Conservation (phyloP, 1,140 invertebrate genomes). For the Drosophila lacteicornis region DNA sequence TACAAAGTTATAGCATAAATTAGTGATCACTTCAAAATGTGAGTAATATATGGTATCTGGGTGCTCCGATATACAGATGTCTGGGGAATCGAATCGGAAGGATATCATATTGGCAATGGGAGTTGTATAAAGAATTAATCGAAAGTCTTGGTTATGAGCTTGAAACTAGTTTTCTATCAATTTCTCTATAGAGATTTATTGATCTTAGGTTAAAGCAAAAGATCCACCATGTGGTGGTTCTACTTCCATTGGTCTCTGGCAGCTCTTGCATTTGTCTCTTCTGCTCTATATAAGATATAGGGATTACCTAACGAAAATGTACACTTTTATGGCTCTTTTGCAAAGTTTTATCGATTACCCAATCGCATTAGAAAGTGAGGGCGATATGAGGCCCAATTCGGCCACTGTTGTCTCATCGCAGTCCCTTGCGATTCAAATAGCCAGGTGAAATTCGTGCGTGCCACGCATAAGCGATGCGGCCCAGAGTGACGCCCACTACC, state of each 20-base stretch:
- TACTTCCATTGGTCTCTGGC: not conserved
- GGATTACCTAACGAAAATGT: conserved; percentile 15
- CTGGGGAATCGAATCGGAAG: not conserved
- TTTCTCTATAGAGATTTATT: too few species aligned
- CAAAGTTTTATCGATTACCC: conserved; percentile 49
- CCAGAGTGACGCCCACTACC: conserved; percentile 15
- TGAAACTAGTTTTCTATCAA: too few species aligned
- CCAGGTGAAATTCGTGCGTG: conserved; percentile 77
- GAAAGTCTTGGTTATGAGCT: too few species aligned
- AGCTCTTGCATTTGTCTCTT: too few species aligned
- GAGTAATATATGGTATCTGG: too few species aligned
- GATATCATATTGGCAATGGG: too few species aligned
- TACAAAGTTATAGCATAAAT: not conserved
- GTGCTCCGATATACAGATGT: not conserved
- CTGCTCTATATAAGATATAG: not conserved
- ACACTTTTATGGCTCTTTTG: conserved; percentile 17
- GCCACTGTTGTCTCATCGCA: conserved; percentile 38
- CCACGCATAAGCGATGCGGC: conserved; percentile 59
- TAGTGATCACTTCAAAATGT: too few species aligned
- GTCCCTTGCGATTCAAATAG: conserved; percentile 73
- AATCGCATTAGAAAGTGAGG: conserved; percentile 77
- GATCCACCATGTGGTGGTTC: not conserved
- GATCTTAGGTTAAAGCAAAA: not conserved
- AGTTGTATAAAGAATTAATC: too few species aligned
- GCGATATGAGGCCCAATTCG: conserved; percentile 61